These are phyloP conservation scores for Melieria crassipennis DNA, from an alignment of 2,888 invertebrate species.

Conservation along the genomic window DNA sequence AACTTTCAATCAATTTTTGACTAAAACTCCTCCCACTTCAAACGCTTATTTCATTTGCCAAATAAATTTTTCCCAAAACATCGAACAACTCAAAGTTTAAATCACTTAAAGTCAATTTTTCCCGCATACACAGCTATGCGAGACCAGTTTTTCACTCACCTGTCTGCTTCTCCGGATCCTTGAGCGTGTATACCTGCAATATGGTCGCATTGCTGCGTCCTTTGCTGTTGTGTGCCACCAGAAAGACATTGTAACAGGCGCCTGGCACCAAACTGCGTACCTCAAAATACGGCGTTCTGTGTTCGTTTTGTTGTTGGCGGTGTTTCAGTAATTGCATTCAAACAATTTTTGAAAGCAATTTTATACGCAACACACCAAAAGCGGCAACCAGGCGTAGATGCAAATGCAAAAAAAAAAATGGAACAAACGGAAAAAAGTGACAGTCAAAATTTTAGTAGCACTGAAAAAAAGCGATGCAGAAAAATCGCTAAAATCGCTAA, in stretches of 20 bases:
- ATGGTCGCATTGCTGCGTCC: conserved; percentile 75
- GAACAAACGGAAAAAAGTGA: neutral
- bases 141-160: conserved; percentile 65
- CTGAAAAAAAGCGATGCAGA: neutral
- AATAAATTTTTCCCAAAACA: too few relatives aligned
- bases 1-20: too few relatives aligned
- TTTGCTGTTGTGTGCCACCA: conserved; percentile 78
- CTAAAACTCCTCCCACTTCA: too few relatives aligned
- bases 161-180: conserved; percentile 78
- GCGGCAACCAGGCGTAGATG: conserved; percentile 28
- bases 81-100: neutral
- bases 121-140: neutral
- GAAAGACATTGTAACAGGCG: conserved; percentile 73
- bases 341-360: conserved; percentile 17
- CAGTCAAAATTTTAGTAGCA: neutral
- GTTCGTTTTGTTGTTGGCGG: neutral
- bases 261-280: conserved; percentile 76
- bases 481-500: neutral
- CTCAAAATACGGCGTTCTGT: conserved; percentile 71
- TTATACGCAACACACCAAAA: conserved; percentile 8
- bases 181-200: conserved; percentile 76
- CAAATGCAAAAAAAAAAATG: neutral
- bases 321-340: conserved; percentile 1
- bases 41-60: too few relatives aligned
- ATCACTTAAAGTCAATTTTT: neutral